A percentile compares a stretch with the other conserved stretches of the same genome.
phyloP scores from a whole-genome alignment of 2,113 vertebrate genomes.

The Andinoacara biseriatus region DNA sequence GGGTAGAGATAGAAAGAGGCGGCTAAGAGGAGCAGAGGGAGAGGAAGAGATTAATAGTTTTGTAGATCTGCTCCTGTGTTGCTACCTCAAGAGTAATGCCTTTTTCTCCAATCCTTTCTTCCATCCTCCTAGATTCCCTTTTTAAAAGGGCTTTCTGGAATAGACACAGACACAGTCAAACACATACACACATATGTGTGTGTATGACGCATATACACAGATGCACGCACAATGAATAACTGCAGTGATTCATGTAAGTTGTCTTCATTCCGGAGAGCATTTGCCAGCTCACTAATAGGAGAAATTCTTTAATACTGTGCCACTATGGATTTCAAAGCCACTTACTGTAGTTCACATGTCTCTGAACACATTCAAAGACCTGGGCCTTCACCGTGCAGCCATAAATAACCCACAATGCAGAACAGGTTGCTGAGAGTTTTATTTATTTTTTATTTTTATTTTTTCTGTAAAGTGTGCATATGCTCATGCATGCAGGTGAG shows the following conservation, averaged over 20 bases:
- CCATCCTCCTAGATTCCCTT: conserved; percentile 63
- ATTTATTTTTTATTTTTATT: not conserved
- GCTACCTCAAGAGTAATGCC: conserved; percentile 75
- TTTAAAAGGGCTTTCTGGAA: conserved; percentile 64
- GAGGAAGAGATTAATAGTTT: conserved; percentile 78
- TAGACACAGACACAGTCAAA: conserved; percentile 35
- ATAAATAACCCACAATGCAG: conserved; percentile 62
- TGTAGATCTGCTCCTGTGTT: conserved; percentile 76
- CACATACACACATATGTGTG: conserved; percentile 13
- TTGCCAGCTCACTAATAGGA: conserved; percentile 79
- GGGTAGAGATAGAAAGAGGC: conserved; percentile 52
- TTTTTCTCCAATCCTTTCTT: conserved; percentile 70
- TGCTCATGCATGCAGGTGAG: conserved; percentile 23
- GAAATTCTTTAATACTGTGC: conserved; percentile 75
- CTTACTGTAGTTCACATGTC: conserved; percentile 73
- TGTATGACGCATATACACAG: conserved; percentile 34
- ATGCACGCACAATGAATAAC: conserved; percentile 65
- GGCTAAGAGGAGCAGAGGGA: conserved; percentile 35
- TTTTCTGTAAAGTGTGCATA: conserved; percentile 2
- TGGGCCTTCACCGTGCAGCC: conserved; percentile 48
- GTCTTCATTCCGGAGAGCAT: conserved; percentile 75
- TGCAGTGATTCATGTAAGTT: conserved; percentile 77
- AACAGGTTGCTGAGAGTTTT: conserved; percentile 42
- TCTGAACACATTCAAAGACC: conserved; percentile 61
- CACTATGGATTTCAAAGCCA: conserved; percentile 78